phyloP scores from a whole-genome alignment of 1,140 invertebrate species.

The Fopius arisanus region DNA sequence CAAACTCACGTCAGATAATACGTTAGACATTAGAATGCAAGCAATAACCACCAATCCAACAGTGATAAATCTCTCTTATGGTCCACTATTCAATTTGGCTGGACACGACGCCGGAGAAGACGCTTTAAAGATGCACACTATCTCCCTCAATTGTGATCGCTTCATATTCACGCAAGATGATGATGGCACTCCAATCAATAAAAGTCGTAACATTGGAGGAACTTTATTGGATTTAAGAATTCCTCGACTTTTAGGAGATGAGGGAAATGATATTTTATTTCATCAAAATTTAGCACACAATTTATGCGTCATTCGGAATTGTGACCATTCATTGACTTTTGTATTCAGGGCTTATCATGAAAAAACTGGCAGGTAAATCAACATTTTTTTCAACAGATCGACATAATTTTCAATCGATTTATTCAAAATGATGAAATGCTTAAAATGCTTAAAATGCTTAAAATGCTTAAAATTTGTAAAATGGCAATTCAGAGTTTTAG shows the following conservation, averaged over 20 bases:
- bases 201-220: conserved; percentile 67
- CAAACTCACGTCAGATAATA: conserved; percentile 75
- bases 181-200: conserved; percentile 78
- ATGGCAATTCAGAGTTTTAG: conserved; percentile 66
- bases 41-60: conserved; percentile 80
- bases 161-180: conserved; percentile 74
- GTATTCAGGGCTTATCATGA: conserved; percentile 70
- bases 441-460: background rate
- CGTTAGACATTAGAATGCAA: conserved; percentile 74
- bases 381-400: background rate
- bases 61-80: conserved; percentile 88
- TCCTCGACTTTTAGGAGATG: conserved; percentile 61
- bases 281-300: conserved; percentile 72
- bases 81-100: conserved; percentile 91
- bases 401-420: background rate
- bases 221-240: conserved; percentile 70
- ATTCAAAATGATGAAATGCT: background rate
- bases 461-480: background rate
- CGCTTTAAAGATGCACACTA: conserved; percentile 75
- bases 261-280: conserved; percentile 43
- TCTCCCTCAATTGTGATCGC: conserved; percentile 77
- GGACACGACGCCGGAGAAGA: conserved; percentile 69
- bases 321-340: conserved; percentile 38
- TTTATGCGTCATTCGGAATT: conserved; percentile 64
- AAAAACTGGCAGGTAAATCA: conserved; percentile 68